A percentile compares a stretch with the other conserved stretches of the same genome.
Conservation (phyloP, 2,113 vertebrate species). For the Oriolus oriolus region DNA sequence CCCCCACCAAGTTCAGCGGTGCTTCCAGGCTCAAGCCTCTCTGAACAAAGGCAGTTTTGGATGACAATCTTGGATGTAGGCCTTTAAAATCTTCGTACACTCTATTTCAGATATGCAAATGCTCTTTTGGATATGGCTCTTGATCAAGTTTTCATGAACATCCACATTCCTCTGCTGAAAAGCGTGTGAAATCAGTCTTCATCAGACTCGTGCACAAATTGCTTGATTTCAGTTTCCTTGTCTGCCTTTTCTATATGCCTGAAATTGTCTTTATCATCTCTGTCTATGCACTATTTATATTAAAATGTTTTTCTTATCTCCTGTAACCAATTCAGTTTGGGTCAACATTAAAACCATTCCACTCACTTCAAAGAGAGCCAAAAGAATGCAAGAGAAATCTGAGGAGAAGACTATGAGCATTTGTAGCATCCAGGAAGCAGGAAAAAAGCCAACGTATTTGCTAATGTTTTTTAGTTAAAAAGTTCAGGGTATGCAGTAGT, state of each 20-base stretch:
- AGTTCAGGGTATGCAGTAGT: neutral
- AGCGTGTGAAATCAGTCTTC: slow-evolving; percentile 54
- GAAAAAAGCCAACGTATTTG: neutral
- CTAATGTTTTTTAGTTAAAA: neutral
- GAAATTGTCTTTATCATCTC: slow-evolving; percentile 52
- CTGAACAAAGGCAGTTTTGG: slow-evolving; percentile 24
- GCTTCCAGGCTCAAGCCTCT: neutral
- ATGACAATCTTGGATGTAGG: slow-evolving; percentile 31
- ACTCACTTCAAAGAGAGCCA: slow-evolving; percentile 37
- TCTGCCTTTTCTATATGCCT: slow-evolving; percentile 26
- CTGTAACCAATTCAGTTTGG: slow-evolving; percentile 31
- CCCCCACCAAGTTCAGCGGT: neutral
- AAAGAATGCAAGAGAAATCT: neutral
- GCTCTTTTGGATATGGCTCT: slow-evolving; percentile 37
- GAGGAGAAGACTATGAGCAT: neutral
- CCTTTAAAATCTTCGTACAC: slow-evolving; percentile 50
- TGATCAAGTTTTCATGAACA: slow-evolving; percentile 60
- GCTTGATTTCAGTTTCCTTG: slow-evolving; percentile 42
- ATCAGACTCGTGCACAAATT: slow-evolving; percentile 25
- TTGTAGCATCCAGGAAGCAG: neutral
- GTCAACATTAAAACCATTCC: slow-evolving; percentile 44
- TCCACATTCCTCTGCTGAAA: slow-evolving; percentile 29
- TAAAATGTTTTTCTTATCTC: slow-evolving; percentile 54
- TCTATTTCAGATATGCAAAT: slow-evolving; percentile 57
- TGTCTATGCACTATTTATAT: slow-evolving; percentile 31